phyloP scores from a whole-genome alignment of 2,888 invertebrate genomes.

The Pseudococcus longispinus region DNA sequence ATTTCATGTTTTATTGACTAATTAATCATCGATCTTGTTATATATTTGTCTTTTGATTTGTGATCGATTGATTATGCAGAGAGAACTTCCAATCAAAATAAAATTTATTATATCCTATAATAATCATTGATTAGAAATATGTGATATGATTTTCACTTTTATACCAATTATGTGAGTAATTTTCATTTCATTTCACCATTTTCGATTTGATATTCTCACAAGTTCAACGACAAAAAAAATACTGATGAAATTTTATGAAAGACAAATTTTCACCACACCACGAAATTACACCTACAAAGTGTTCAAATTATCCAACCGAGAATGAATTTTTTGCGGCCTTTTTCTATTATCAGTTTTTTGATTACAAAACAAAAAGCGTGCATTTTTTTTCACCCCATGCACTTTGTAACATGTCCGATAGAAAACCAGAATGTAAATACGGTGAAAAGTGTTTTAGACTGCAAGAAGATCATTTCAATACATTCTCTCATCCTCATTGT shows the following conservation, averaged over 20 bases:
- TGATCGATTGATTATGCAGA: too few relatives aligned
- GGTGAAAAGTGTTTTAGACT: conserved; percentile 49
- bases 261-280: neutral
- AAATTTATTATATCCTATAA: too few relatives aligned
- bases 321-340: neutral
- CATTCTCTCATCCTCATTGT: conserved; percentile 47
- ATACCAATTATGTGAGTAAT: too few relatives aligned
- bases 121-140: too few relatives aligned
- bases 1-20: neutral
- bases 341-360: neutral
- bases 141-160: too few relatives aligned
- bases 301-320: neutral
- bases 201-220: too few relatives aligned
- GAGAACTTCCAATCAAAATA: too few relatives aligned
- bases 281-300: neutral
- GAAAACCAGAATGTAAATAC: conserved; percentile 30
- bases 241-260: too few relatives aligned
- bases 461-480: conserved; percentile 32
- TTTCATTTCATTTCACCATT: too few relatives aligned
- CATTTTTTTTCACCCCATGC: neutral
- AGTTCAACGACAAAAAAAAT: too few relatives aligned
- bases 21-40: too few relatives aligned
- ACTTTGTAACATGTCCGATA: conserved; percentile 14
- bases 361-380: neutral
- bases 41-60: too few relatives aligned